These are phyloP conservation scores for Acanthurus lineatus DNA, from an alignment of 2,797 vertebrate genomes.

Conservation along the genomic window DNA sequence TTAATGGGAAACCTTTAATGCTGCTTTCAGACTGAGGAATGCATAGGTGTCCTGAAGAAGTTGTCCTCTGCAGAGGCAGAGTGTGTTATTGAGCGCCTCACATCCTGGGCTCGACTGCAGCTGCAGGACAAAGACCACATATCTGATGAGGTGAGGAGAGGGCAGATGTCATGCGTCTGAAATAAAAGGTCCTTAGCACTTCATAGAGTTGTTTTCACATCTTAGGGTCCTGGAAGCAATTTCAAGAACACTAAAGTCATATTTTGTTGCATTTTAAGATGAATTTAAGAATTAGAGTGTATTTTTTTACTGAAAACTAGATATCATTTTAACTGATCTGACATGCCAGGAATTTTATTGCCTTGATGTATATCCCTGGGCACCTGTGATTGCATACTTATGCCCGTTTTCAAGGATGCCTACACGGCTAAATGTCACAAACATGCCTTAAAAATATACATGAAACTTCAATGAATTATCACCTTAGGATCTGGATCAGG, in stretches of 20 bases:
- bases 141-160: conserved; percentile 86
- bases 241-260: background rate
- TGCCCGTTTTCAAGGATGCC: background rate
- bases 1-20: conserved; percentile 4
- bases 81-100: conserved; percentile 88
- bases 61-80: conserved; percentile 85
- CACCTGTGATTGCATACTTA: background rate
- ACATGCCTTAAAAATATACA: background rate
- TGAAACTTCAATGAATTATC: background rate
- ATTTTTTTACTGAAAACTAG: background rate
- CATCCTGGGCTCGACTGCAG: conserved; percentile 88
- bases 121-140: conserved; percentile 87
- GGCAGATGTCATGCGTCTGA: background rate
- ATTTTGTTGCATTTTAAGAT: background rate
- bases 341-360: background rate
- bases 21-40: conserved; percentile 87
- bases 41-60: conserved; percentile 86
- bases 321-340: background rate
- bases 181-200: background rate
- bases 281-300: conserved; percentile 1
- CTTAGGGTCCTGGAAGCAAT: background rate
- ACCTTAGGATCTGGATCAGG: background rate
- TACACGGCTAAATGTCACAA: background rate
- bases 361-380: background rate
- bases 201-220: background rate